These are phyloP conservation scores for Brachypodius melanocephalos DNA, from an alignment of 2,113 vertebrate species.

Conservation along the genomic window DNA sequence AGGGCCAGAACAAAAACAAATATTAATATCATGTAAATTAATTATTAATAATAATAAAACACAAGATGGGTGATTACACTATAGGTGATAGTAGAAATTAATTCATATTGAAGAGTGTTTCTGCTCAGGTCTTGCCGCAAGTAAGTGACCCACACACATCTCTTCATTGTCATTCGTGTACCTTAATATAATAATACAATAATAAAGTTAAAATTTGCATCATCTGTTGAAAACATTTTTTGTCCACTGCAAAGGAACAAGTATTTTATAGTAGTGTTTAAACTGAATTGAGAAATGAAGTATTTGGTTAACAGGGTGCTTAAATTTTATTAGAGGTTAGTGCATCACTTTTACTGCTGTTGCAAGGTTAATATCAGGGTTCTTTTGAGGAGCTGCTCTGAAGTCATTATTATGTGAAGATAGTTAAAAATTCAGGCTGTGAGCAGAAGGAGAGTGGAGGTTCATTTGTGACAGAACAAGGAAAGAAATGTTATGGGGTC, in stretches of 20 bases:
- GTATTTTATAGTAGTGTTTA: background rate
- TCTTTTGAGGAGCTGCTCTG: background rate
- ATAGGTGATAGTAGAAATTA: background rate
- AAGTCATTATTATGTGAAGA: background rate
- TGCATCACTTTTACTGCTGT: background rate
- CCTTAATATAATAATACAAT: background rate
- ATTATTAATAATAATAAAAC: slow-evolving; percentile 3
- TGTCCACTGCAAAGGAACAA: background rate
- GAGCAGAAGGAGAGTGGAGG: background rate
- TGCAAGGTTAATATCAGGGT: background rate
- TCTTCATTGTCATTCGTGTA: background rate
- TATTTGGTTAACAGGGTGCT: slow-evolving; percentile 1
- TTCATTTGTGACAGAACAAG: background rate
- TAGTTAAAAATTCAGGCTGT: background rate
- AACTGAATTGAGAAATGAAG: background rate
- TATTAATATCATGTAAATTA: background rate
- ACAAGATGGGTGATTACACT: background rate
- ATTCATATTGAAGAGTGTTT: background rate
- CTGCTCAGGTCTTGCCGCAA: background rate
- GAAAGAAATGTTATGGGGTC: background rate
- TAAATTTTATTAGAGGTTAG: background rate
- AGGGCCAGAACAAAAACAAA: background rate
- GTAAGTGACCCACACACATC: background rate
- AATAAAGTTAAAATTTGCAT: background rate
- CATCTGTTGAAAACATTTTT: background rate